A percentile compares a stretch with the other conserved stretches of the same genome.
Evolutionary conservation across 2,113 vertebrate genomes (phyloP).

Genomic region (Psittacula cyanocephala): DNA sequence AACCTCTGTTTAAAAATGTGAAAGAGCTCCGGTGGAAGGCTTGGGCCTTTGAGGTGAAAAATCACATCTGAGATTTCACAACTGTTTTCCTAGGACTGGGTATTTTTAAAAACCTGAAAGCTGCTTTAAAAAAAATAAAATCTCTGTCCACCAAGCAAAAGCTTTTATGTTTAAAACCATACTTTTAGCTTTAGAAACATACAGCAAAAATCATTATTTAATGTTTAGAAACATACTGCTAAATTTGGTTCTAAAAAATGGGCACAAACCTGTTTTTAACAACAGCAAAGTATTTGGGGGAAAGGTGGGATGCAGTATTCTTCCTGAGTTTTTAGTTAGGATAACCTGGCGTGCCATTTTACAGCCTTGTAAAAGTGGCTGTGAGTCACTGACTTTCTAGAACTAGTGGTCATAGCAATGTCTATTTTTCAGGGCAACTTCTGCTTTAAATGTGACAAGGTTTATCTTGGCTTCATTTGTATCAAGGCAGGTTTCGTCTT

Average conservation of each 20-base stretch:
- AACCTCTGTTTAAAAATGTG: neutral
- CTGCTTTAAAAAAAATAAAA: neutral
- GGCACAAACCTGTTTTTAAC: neutral
- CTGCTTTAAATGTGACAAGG: neutral
- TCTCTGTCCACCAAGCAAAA: neutral
- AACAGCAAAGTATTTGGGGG: neutral
- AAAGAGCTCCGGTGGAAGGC: neutral
- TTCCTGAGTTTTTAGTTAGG: neutral
- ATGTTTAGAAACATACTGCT: neutral
- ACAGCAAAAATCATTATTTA: neutral
- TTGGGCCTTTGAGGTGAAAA: neutral
- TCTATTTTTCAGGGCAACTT: neutral
- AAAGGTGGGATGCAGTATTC: neutral
- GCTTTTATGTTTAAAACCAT: neutral
- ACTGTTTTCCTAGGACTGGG: neutral
- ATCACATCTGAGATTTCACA: neutral
- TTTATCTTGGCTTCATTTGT: neutral
- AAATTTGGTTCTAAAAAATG: neutral
- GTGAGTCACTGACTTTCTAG: neutral
- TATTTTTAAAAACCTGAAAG: neutral
- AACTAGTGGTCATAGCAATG: neutral
- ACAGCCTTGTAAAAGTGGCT: neutral
- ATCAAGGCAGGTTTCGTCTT: neutral
- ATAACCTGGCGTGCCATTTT: neutral
- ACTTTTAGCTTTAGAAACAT: neutral